Percentiles rank a stretch among this genome's conserved stretches.
Conservation (phyloP, 2,888 invertebrate species). For the Punctoribates punctum region DNA sequence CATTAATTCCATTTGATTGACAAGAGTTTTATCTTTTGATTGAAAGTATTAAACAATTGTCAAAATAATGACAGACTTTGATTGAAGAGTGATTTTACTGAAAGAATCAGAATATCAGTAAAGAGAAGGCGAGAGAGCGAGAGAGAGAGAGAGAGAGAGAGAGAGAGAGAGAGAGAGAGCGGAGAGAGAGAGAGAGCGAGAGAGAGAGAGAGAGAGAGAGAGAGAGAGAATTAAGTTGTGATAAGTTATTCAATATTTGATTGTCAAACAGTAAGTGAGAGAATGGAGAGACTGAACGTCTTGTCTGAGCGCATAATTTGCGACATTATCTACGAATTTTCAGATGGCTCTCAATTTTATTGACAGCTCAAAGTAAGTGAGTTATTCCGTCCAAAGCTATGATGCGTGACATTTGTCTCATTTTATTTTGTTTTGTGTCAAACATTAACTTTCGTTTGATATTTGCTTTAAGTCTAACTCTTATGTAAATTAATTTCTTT, state of each 20-base stretch:
- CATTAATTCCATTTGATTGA: constrained; percentile 18
- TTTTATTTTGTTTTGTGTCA: neutral
- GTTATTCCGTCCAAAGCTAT: constrained; percentile 16
- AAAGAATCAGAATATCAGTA: neutral
- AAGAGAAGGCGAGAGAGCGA: neutral
- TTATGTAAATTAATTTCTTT: neutral
- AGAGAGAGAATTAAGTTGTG: neutral
- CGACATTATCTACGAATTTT: constrained; percentile 12
- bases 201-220: constrained; percentile 29
- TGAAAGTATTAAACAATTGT: constrained; percentile 24
- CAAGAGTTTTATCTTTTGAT: constrained; percentile 12
- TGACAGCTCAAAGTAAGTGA: constrained; percentile 19
- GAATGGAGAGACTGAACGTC: neutral
- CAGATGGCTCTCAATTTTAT: constrained; percentile 26
- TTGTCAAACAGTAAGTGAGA: neutral
- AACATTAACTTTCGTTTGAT: neutral
- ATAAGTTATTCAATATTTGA: neutral
- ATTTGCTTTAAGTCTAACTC: neutral
- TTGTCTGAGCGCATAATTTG: neutral
- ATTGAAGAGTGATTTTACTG: constrained; percentile 1
- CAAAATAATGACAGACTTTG: constrained; percentile 7
- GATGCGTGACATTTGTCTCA: constrained; percentile 27
- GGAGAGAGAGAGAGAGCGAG: no score
- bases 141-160: constrained; percentile 23
- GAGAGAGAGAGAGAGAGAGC: constrained; percentile 10